A percentile compares a stretch with the other conserved stretches of the same genome.
Conservation (phyloP, 2,888 invertebrate genomes). For the Epinotia ramella region DNA sequence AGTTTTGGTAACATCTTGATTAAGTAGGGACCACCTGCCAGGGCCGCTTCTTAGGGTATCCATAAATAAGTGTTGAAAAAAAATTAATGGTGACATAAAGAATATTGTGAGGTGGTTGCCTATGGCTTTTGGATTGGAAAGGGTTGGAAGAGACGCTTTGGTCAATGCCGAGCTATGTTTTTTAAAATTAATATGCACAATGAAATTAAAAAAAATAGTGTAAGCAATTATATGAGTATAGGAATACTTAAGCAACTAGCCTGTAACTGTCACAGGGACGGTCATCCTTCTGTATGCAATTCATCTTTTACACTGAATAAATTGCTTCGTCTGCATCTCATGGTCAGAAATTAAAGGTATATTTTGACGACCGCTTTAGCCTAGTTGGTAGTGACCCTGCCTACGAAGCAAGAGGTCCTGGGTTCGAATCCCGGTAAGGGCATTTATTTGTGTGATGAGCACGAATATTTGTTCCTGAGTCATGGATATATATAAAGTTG, state of each 20-base stretch:
- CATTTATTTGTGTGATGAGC: too few species aligned
- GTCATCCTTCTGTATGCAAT: background rate
- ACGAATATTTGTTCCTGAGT: too few species aligned
- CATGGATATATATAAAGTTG: too few species aligned
- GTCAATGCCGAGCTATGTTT: conserved; percentile 58
- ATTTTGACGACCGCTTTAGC: too few species aligned
- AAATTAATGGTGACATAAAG: conserved; percentile 78
- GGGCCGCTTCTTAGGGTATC: conserved; percentile 70
- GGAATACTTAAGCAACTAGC: background rate
- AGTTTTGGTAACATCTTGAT: conserved; percentile 84
- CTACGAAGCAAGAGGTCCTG: too few species aligned
- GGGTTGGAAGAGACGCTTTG: conserved; percentile 55
- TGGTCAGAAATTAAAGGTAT: background rate
- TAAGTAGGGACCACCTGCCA: conserved; percentile 84
- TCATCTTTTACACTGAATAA: background rate
- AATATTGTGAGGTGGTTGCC: conserved; percentile 75
- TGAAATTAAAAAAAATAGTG: background rate
- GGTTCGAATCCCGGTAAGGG: too few species aligned
- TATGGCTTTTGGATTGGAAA: conserved; percentile 55
- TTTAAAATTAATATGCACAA: too few species aligned
- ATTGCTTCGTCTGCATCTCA: background rate
- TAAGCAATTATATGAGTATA: background rate
- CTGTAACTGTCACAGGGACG: background rate
- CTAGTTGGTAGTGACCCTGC: too few species aligned
- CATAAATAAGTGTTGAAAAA: conserved; percentile 78